Base-by-base conservation (phyloP, 2,113 vertebrate genomes). In the rabbit (Oryctolagus cuniculus) region DNA sequence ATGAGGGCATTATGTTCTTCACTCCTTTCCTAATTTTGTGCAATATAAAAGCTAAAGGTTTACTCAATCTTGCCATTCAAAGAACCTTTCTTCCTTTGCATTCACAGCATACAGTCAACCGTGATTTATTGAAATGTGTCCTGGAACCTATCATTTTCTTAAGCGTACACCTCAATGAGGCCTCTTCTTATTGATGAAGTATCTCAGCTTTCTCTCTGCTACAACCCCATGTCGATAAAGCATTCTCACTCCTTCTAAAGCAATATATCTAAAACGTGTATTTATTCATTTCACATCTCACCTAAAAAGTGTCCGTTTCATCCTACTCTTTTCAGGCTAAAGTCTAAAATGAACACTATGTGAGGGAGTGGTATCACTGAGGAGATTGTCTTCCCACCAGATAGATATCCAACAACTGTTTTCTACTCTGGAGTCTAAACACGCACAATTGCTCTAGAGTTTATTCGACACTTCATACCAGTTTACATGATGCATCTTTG, bases 401-500 rank as follows among this genome's bases (percentile, higher is more conserved):
- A n/a, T 17, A 27, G 0, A 9, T 9, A 53, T 9, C 2, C 9
- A 38, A 22, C 24, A 70, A 44, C 44, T 44, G 77, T 79, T 49
- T 61, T 87, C 11, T 64, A 5, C 2, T 55, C n/a, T 36, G 70
- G 15, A 8, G 73, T n/a, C 25, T 61, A n/a, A 83, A 17, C 36
- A 44, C 24, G 0, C 3, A 53, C 53, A 44, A 51, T 10, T 77
- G 6, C 27, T 53, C 17, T 72, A 15, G 8, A 6, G 2, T 61
- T 78, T 77, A 19, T 19, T 29, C 8, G 58, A 2, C 2, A 15
- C 21, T 11, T 15, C 6, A 4, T 0, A 34, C 0, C 4, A 44
- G 38, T 10, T 31, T 7, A 19, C 1, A 31, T 19, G 11, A 16
- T 72, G 0, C 34, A 24, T 12, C 22, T 67, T 53, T 89, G 38